A percentile compares a stretch with the other conserved stretches of the same genome.
These are phyloP conservation scores for Coturnix japonica DNA, from an alignment of 2,113 vertebrate genomes.

Conservation along the genomic window DNA sequence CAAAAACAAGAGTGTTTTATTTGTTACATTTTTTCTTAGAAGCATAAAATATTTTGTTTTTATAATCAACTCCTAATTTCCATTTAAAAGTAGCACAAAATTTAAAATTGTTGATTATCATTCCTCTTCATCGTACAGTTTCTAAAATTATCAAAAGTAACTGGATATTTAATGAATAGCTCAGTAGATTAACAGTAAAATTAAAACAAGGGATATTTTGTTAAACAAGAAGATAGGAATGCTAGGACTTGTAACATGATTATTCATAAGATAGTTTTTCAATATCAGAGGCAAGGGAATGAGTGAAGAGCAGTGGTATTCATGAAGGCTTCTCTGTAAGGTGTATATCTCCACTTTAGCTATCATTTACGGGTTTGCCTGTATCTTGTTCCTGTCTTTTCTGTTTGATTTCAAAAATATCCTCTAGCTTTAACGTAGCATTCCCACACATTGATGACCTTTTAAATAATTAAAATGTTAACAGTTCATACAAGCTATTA, in stretches of 20 bases:
- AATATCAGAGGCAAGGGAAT: background rate
- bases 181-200: background rate
- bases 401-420: slow-evolving; percentile 2
- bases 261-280: background rate
- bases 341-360: background rate
- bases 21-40: background rate
- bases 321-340: background rate
- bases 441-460: slow-evolving; percentile 18
- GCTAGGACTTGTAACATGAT: background rate
- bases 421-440: background rate
- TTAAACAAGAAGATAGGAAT: background rate
- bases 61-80: background rate
- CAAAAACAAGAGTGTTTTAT: background rate
- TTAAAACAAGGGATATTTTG: background rate
- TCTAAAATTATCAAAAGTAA: background rate
- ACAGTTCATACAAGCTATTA: slow-evolving; percentile 29
- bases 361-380: background rate
- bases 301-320: background rate
- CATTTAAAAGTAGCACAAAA: background rate
- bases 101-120: background rate
- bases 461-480: slow-evolving; percentile 57
- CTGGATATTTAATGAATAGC: background rate
- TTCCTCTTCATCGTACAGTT: background rate
- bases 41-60: background rate
- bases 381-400: background rate